These are phyloP conservation scores for Plebejus argus DNA, from an alignment of 2,888 invertebrate genomes.

Conservation along the genomic window DNA sequence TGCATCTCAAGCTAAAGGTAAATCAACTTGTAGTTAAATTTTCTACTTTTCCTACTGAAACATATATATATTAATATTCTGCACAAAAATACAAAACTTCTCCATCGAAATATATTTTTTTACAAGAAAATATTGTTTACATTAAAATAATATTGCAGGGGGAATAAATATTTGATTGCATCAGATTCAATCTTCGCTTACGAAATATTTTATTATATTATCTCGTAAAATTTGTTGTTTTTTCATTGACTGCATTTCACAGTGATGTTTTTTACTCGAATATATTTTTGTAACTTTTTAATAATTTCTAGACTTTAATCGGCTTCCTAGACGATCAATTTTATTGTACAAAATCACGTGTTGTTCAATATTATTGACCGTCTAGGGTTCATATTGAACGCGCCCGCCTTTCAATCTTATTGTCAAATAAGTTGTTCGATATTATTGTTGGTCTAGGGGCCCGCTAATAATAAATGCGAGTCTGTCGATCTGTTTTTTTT, in stretches of 20 bases:
- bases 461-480: too few relatives aligned
- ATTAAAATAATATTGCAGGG: background rate
- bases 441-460: too few relatives aligned
- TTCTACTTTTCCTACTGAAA: too few relatives aligned
- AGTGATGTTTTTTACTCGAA: background rate
- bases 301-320: background rate
- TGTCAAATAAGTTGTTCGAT: too few relatives aligned
- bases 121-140: conserved; percentile 5
- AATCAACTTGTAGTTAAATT: too few relatives aligned
- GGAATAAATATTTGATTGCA: background rate
- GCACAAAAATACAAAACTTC: background rate
- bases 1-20: too few relatives aligned
- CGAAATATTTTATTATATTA: background rate
- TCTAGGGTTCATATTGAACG: too few relatives aligned
- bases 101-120: background rate
- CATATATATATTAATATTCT: background rate
- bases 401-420: too few relatives aligned
- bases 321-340: too few relatives aligned
- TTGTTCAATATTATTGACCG: too few relatives aligned
- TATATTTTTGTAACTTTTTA: background rate
- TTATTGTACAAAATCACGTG: too few relatives aligned
- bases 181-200: background rate
- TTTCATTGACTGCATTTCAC: background rate
- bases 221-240: background rate
- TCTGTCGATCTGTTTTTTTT: too few relatives aligned